Evolutionary conservation across 1,140 invertebrate species (phyloP).

Genomic region (Globodera ellingtonae): DNA sequence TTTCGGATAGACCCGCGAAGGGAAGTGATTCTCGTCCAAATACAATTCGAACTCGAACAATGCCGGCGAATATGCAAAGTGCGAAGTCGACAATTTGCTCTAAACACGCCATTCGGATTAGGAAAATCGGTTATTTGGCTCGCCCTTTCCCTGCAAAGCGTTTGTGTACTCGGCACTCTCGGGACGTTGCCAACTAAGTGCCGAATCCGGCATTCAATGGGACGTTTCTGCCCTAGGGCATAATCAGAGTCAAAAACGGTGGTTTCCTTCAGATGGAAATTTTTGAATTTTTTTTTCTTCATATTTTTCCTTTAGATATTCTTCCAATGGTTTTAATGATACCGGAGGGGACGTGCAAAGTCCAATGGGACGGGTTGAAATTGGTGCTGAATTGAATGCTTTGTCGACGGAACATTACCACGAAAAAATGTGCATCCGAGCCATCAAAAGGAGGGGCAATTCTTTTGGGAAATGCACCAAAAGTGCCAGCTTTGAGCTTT

Average conservation of each 20-base stretch:
- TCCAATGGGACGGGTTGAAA: background rate
- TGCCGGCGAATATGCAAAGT: slow-evolving; percentile 56
- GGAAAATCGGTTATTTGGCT: slow-evolving; percentile 54
- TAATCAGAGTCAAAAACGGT: background rate
- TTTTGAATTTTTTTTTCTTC: background rate
- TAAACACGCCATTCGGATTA: slow-evolving; percentile 8
- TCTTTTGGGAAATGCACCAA: background rate
- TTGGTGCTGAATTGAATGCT: slow-evolving; percentile 51
- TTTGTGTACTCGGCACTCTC: slow-evolving; percentile 57
- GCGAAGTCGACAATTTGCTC: background rate
- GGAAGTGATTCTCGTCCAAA: slow-evolving; percentile 56
- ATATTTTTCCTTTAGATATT: too few relatives aligned
- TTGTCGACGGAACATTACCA: slow-evolving; percentile 59
- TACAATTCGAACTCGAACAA: slow-evolving; percentile 53
- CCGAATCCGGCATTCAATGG: slow-evolving; percentile 47
- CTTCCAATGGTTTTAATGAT: background rate
- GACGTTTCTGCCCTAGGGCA: background rate
- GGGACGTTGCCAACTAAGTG: slow-evolving; percentile 57
- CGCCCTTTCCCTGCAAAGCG: slow-evolving; percentile 59
- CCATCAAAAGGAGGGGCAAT: slow-evolving; percentile 20
- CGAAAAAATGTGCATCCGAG: slow-evolving; percentile 57
- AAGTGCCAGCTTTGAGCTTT: slow-evolving; percentile 11
- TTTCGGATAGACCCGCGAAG: slow-evolving; percentile 51
- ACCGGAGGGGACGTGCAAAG: background rate
- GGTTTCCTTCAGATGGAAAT: background rate